Evolutionary conservation across 1,140 invertebrate genomes (phyloP).

Genomic region (Brachystomella parvula): DNA sequence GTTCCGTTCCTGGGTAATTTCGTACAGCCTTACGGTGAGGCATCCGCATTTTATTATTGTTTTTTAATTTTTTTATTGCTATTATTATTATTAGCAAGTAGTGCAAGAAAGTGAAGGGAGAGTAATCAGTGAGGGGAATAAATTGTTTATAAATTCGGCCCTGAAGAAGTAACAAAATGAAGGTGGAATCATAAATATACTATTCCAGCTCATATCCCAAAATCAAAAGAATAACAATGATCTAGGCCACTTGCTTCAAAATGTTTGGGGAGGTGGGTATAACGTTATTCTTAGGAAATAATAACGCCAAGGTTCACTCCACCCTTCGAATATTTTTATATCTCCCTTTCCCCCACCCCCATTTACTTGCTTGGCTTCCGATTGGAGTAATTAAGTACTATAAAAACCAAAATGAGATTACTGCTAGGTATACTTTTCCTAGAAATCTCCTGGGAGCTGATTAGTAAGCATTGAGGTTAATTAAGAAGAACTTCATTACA

Average conservation of each 20-base stretch:
- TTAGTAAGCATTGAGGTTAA: not conserved
- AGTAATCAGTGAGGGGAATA: not conserved
- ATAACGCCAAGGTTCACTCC: not conserved
- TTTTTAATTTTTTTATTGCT: too few relatives aligned
- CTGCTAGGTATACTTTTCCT: not conserved
- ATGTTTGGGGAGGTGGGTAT: too few relatives aligned
- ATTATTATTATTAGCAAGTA: too few relatives aligned
- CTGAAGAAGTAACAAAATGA: too few relatives aligned
- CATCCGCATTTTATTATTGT: too few relatives aligned
- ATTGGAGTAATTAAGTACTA: too few relatives aligned
- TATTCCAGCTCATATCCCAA: too few relatives aligned
- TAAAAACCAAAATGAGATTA: not conserved
- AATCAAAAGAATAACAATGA: too few relatives aligned
- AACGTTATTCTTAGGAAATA: not conserved
- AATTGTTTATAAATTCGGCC: not conserved
- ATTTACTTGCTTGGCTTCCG: not conserved
- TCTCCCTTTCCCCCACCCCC: not conserved
- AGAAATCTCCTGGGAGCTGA: not conserved
- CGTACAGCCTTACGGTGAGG: too few relatives aligned
- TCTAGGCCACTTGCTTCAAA: too few relatives aligned
- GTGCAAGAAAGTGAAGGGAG: too few relatives aligned
- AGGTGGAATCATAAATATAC: too few relatives aligned
- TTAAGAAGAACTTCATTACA: not conserved
- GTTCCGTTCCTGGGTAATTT: not conserved
- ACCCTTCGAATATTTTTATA: not conserved